These are phyloP conservation scores for Metellina segmentata DNA, from an alignment of 2,888 invertebrate genomes.

Conservation along the genomic window DNA sequence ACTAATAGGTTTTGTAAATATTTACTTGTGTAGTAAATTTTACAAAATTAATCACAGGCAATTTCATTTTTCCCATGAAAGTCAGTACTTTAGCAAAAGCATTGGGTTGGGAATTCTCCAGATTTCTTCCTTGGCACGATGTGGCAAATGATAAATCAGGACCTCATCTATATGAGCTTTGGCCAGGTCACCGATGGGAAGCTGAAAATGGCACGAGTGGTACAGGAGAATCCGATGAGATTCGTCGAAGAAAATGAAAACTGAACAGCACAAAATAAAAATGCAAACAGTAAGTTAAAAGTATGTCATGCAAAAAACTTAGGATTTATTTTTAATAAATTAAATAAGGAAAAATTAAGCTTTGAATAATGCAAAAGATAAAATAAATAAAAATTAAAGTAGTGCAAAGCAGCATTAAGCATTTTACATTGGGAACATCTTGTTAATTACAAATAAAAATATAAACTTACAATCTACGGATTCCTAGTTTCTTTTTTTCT, in stretches of 20 bases:
- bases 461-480: slow-evolving; percentile 77
- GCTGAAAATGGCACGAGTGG: slow-evolving; percentile 77
- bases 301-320: slow-evolving; percentile 64
- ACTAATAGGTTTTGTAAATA: slow-evolving; percentile 23
- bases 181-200: slow-evolving; percentile 76
- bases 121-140: slow-evolving; percentile 46
- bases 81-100: slow-evolving; percentile 24
- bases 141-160: slow-evolving; percentile 42
- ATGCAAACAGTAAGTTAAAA: slow-evolving; percentile 55
- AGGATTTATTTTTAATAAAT: slow-evolving; percentile 18
- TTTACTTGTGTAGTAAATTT: slow-evolving; percentile 24
- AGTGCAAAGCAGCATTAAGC: not conserved
- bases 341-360: not conserved
- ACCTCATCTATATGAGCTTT: slow-evolving; percentile 66
- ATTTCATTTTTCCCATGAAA: slow-evolving; percentile 6
- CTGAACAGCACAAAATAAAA: slow-evolving; percentile 70
- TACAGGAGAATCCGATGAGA: slow-evolving; percentile 71
- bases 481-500: slow-evolving; percentile 69
- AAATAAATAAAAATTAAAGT: not conserved
- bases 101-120: slow-evolving; percentile 30
- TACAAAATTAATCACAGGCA: slow-evolving; percentile 65
- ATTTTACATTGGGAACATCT: not conserved
- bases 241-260: slow-evolving; percentile 76
- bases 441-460: not conserved
- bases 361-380: not conserved